These are phyloP conservation scores for Neosilurus hyrtlii DNA, from an alignment of 2,797 vertebrate species.

Conservation along the genomic window DNA sequence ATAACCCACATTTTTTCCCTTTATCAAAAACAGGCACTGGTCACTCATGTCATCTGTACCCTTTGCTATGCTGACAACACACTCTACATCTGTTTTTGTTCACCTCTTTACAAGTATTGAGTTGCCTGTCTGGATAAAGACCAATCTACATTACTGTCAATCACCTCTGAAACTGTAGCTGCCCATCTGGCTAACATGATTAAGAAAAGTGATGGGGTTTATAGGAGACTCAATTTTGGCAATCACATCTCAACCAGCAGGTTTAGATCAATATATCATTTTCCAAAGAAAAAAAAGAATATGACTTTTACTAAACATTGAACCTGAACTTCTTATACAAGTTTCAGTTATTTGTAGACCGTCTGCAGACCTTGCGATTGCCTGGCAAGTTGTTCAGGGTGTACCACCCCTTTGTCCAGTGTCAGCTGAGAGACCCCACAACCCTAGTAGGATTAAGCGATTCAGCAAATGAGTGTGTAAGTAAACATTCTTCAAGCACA, in stretches of 20 bases:
- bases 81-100: not conserved
- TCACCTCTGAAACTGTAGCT: not conserved
- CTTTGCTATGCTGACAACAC: not conserved
- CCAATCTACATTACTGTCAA: not conserved
- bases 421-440: too few relatives aligned
- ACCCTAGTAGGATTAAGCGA: too few relatives aligned
- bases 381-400: too few relatives aligned
- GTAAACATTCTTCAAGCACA: too few relatives aligned
- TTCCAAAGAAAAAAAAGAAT: not conserved
- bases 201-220: not conserved
- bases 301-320: not conserved
- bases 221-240: not conserved
- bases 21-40: not conserved
- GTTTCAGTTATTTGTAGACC: not conserved
- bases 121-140: not conserved
- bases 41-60: not conserved
- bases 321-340: not conserved
- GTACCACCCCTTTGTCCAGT: too few relatives aligned
- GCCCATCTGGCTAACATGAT: not conserved
- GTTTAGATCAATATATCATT: not conserved
- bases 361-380: too few relatives aligned
- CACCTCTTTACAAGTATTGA: not conserved
- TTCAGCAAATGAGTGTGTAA: too few relatives aligned
- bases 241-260: not conserved
- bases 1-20: not conserved